These are phyloP conservation scores for Omphaloscelis lunosa DNA, from an alignment of 2,888 invertebrate species.

Conservation along the genomic window DNA sequence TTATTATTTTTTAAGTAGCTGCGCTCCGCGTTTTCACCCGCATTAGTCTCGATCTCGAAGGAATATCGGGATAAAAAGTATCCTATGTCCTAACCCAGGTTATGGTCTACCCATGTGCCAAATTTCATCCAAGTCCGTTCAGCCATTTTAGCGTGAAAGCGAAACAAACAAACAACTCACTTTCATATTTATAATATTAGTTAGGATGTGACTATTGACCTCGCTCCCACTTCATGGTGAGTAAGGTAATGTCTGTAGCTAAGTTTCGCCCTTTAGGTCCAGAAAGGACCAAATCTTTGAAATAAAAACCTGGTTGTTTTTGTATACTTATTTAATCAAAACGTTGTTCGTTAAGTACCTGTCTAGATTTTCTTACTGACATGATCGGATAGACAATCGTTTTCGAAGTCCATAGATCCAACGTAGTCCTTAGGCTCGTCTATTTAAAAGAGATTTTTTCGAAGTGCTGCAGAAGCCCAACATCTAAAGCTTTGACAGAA, in stretches of 20 bases:
- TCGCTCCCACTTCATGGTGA: not conserved
- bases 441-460: not conserved
- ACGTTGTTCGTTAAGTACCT: too few relatives aligned
- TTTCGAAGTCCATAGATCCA: not conserved
- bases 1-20: not conserved
- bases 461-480: not conserved
- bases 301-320: not conserved
- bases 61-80: too few relatives aligned
- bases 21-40: too few relatives aligned
- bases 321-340: not conserved
- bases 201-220: not conserved
- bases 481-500: not conserved
- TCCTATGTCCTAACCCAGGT: too few relatives aligned
- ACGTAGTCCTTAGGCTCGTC: not conserved
- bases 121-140: too few relatives aligned
- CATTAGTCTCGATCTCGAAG: too few relatives aligned
- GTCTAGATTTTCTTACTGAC: not conserved
- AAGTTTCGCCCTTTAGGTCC: not conserved
- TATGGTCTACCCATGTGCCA: too few relatives aligned
- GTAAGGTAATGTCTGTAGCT: not conserved
- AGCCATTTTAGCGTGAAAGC: too few relatives aligned
- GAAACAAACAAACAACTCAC: too few relatives aligned
- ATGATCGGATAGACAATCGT: too few relatives aligned
- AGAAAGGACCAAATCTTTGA: not conserved
- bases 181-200: not conserved